A percentile compares a stretch with the other conserved stretches of the same genome.
phyloP scores from a whole-genome alignment of 2,113 vertebrate genomes.

The Pelmatolapia mariae region DNA sequence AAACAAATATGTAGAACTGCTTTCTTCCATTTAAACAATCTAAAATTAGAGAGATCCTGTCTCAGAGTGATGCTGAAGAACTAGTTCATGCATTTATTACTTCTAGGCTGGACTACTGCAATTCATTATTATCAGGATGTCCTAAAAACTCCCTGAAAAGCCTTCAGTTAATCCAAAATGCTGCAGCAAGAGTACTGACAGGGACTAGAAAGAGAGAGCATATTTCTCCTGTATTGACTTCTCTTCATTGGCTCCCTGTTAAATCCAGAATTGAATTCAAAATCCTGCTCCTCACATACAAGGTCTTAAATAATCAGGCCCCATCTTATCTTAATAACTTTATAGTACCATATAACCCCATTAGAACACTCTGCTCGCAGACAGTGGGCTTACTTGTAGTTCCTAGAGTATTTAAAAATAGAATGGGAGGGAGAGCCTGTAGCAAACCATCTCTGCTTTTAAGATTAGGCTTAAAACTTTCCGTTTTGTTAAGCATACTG shows the following conservation, averaged over 20 bases:
- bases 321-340: background rate
- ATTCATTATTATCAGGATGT: background rate
- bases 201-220: background rate
- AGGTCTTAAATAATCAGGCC: background rate
- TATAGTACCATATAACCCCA: background rate
- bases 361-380: background rate
- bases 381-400: background rate
- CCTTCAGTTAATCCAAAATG: background rate
- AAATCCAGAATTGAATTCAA: background rate
- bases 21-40: too few species aligned
- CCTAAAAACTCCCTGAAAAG: background rate
- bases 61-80: rapidly evolving
- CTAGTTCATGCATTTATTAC: background rate
- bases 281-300: background rate
- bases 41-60: background rate
- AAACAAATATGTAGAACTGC: too few species aligned
- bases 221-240: rapidly evolving
- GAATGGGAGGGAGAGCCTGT: background rate
- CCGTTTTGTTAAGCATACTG: background rate
- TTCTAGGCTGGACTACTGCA: background rate
- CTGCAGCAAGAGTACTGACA: background rate
- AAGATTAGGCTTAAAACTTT: background rate
- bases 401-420: background rate
- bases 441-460: background rate
- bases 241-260: background rate